A percentile compares a stretch with the other conserved stretches of the same genome.
Evolutionary conservation across 2,797 vertebrate genomes (phyloP).

Genomic region (Eospalax fontanierii): DNA sequence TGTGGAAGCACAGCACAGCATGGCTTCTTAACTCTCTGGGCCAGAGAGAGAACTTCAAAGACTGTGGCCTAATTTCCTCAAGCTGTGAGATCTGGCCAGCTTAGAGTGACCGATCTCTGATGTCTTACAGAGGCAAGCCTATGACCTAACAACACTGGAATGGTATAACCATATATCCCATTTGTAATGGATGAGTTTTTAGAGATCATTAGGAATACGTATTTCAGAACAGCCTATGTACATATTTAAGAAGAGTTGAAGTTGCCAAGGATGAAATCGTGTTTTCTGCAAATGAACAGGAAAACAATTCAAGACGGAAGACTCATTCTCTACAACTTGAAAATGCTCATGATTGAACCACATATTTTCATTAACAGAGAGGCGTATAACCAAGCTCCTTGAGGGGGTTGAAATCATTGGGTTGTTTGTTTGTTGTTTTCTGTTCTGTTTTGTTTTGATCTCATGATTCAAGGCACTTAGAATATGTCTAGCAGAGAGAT

Average conservation of each 20-base stretch:
- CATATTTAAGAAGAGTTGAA: not conserved
- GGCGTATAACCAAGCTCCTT: not conserved
- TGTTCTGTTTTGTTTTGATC: not conserved
- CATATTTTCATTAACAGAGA: not conserved
- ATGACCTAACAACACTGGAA: not conserved
- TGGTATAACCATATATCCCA: not conserved
- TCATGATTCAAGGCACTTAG: not conserved
- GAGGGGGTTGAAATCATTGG: no score
- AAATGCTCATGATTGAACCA: not conserved
- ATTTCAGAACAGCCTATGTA: constrained; percentile 36
- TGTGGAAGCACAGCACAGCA: not conserved
- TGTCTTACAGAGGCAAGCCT: no score
- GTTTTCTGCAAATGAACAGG: constrained; percentile 43
- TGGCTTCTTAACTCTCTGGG: not conserved
- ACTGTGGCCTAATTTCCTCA: no score
- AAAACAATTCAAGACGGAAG: not conserved
- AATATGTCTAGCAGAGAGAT: not conserved
- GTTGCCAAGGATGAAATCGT: not conserved
- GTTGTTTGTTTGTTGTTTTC: no score
- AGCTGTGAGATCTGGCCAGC: no score
- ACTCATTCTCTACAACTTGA: not conserved
- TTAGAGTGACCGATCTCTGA: no score
- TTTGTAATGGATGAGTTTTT: not conserved
- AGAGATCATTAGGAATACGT: constrained; percentile 18
- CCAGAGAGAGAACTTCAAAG: not conserved